Base-by-base conservation (phyloP, 2,888 invertebrate species). In the Aphidius colemani region DNA sequence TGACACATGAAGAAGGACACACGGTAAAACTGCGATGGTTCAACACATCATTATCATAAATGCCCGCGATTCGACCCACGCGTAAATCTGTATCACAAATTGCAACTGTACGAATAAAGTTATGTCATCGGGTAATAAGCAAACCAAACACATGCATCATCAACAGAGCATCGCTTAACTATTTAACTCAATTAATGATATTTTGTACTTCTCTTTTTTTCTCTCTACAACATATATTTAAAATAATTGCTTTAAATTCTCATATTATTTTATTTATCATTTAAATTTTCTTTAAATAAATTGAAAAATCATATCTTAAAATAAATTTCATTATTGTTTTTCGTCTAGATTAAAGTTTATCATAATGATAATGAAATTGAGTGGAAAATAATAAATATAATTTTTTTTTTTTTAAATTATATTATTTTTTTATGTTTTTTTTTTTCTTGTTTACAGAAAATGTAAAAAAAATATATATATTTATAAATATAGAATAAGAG, bases 1-100 rank as follows among this genome's bases (percentile, higher is more conserved):
- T 30, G 30, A 30, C 30, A 30, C 30, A 30, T 30, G 30, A 30
- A 30, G 30, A 30, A 30, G 30, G 30, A 30, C 30, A 30, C 30
- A 30, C 30, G 2, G 30, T 71, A 74, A 75, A 77, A 77, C 75
- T 73, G 70, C 72, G 72, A 76, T 69, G 13, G 65, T 57, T 55
- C 66, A 68, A 70, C 69, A 77, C 75, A 77, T 76, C 68, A 79
- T 80, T 80, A 80, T 80, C 79, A 79, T 80, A 80, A 80, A 79
- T 76, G 79, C 74, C 71, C 73, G 72, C 74, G 77, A 74, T 76
- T 73, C 81, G 75, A 77, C 81, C 78, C 79, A 80, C 81, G 78
- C 78, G 76, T 77, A 80, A 81, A 81, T 81, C 81, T 77, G 78
- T 80, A 79, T 80, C 78, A 79, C 78, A 78, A 81, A 79, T 78